Conservation (phyloP, 1,140 invertebrate species). For the Lanistes nyassanus region DNA sequence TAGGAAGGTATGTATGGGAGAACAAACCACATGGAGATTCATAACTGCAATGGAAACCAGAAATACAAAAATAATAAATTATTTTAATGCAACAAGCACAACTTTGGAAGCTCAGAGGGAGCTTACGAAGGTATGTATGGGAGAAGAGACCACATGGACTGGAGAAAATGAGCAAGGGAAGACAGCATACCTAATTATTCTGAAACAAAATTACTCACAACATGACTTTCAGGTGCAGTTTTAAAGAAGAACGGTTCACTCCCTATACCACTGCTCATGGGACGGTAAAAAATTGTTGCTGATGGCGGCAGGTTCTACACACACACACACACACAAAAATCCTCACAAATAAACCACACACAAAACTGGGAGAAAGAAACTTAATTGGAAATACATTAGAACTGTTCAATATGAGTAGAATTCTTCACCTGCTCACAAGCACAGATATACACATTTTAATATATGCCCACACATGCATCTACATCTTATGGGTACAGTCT, state of each 20-base stretch:
- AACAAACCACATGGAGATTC: neutral
- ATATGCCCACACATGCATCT: constrained; percentile 11
- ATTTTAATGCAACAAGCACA: neutral
- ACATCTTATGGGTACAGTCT: neutral
- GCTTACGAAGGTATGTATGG: no score
- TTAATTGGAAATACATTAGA: neutral
- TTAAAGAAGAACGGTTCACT: constrained; percentile 42
- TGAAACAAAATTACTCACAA: neutral
- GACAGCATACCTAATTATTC: no score
- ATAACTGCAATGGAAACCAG: neutral
- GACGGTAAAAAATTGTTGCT: constrained; percentile 41
- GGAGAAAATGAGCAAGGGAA: no score
- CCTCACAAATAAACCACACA: neutral
- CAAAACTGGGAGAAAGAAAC: neutral
- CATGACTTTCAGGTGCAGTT: constrained; percentile 24
- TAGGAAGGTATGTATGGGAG: no score
- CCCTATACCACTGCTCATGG: constrained; percentile 34
- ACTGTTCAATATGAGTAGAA: neutral
- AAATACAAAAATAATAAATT: neutral
- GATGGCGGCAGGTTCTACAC: constrained; percentile 31
- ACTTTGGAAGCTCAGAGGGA: no score
- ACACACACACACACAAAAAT: neutral
- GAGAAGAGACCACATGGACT: no score
- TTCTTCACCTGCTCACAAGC: neutral
- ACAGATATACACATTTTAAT: constrained; percentile 2